Evolutionary conservation across 2,888 invertebrate genomes (phyloP), one percentile per base, ranked within the genome.

Genomic region (Chrysolina americana): DNA sequence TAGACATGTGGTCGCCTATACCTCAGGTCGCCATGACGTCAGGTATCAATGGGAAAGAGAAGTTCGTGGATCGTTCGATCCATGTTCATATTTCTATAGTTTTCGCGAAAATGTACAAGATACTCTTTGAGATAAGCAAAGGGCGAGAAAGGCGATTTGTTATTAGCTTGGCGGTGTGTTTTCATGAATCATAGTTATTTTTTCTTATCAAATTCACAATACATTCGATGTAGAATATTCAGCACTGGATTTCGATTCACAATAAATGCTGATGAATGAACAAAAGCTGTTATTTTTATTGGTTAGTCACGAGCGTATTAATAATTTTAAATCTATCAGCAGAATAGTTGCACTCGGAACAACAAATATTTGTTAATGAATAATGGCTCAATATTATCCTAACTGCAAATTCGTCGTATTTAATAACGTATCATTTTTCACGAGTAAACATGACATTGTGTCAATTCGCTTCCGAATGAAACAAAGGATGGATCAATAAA

Each of bases 371-470:
- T 53, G 53, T 53, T 53, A 21, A 13, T 21, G 53, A 53, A 53
- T 53, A 21, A 53, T 53, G 53, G 53, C 53, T 21, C 19, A 48
- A 48, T 17, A 48, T 9, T n/a, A 48, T 36, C 48, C n/a, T 48
- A 48, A 48, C 48, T 48, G 19, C 53, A 21, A 21, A 21, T 53
- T 53, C 53, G 53, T 53, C 53, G 21, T 53, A 53, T 53, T 53
- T 21, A 53, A 53, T 53, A 53, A 53, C 13, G 19, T 53, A 53
- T 53, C 21, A 53, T 53, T 53, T 21, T 53, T 53, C 13, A 53
- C 11, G 53, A 53, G 19, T 13, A 53, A 9, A 53, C 10, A 50
- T 53, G 17, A 21, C 21, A 53, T 23, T 53, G 48, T 48, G 21
- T 53, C 53, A 11, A 53, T 53, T 53, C 11, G 36, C 36, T 36